A percentile compares a stretch with the other conserved stretches of the same genome.
These are phyloP conservation scores for Monarcha castaneiventris DNA, from an alignment of 2,113 vertebrate genomes.

Conservation along the genomic window DNA sequence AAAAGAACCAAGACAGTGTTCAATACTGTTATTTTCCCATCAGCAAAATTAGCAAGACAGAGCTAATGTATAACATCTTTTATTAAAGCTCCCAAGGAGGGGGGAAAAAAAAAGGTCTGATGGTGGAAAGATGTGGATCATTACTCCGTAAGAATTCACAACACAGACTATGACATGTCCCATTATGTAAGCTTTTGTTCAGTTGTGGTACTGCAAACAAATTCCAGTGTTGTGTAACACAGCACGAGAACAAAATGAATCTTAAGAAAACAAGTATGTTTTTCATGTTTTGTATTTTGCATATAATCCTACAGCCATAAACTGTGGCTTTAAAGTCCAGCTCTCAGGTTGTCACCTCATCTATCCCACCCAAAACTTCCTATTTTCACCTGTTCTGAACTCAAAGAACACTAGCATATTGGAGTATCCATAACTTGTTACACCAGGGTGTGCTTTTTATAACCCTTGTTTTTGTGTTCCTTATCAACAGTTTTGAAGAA, in stretches of 20 bases:
- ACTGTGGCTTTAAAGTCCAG: not conserved
- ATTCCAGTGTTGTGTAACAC: not conserved
- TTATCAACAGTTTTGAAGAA: not conserved
- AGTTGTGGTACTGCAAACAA: not conserved
- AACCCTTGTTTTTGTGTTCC: not conserved
- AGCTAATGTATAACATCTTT: not conserved
- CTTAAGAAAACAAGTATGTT: not conserved
- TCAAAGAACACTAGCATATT: not conserved
- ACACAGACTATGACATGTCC: not conserved
- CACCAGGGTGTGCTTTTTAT: not conserved
- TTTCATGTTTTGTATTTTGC: not conserved
- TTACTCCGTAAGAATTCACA: not conserved
- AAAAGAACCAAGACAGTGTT: not conserved
- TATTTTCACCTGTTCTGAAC: not conserved
- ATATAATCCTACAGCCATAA: not conserved
- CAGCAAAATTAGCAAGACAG: not conserved
- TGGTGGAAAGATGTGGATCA: not conserved
- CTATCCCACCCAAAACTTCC: not conserved
- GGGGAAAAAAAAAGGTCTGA: not conserved
- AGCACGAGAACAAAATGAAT: not conserved
- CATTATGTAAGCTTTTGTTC: conserved; percentile 27
- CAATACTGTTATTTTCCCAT: not conserved
- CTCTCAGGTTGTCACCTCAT: not conserved
- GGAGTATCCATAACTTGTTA: not conserved
- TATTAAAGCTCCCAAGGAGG: not conserved